A percentile compares a stretch with the other conserved stretches of the same genome.
phyloP scores from a whole-genome alignment of 2,888 invertebrate species.

The Ectemnius lituratus region DNA sequence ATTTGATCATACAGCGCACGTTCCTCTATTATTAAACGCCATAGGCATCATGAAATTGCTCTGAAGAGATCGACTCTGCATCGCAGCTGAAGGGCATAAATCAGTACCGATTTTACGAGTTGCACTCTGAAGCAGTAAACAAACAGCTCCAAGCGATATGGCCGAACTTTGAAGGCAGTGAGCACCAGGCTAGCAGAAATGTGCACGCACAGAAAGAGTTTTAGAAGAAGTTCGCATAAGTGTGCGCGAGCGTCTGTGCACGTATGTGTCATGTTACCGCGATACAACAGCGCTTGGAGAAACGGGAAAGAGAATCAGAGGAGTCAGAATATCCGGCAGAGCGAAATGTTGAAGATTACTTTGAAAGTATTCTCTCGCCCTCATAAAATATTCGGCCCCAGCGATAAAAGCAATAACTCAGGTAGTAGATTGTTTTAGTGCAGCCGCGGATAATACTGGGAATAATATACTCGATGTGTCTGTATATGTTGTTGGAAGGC shows the following conservation, averaged over 20 bases:
- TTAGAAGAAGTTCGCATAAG: slow-evolving; percentile 31
- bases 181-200: slow-evolving; percentile 24
- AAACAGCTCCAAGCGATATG: slow-evolving; percentile 54
- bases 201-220: slow-evolving; percentile 40
- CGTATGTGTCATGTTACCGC: slow-evolving; percentile 23
- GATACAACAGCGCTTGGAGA: not conserved
- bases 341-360: slow-evolving; percentile 16
- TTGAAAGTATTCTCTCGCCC: too few species aligned
- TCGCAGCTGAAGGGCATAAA: slow-evolving; percentile 44
- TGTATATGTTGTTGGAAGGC: not conserved
- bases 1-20: too few species aligned
- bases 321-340: slow-evolving; percentile 14
- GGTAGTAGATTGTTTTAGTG: too few species aligned
- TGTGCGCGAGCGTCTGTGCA: slow-evolving; percentile 5
- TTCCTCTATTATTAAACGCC: slow-evolving; percentile 31
- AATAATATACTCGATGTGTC: too few species aligned
- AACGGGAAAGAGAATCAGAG: slow-evolving; percentile 4
- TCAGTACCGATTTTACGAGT: slow-evolving; percentile 50
- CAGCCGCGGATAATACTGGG: too few species aligned
- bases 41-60: slow-evolving; percentile 27
- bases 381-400: slow-evolving; percentile 19
- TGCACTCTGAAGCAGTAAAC: slow-evolving; percentile 46
- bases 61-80: slow-evolving; percentile 18
- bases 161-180: slow-evolving; percentile 34
- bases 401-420: not conserved